Evolutionary conservation across 2,888 invertebrate species (phyloP), one percentile per base, ranked within the genome.

Genomic region (Agrotis clavis): DNA sequence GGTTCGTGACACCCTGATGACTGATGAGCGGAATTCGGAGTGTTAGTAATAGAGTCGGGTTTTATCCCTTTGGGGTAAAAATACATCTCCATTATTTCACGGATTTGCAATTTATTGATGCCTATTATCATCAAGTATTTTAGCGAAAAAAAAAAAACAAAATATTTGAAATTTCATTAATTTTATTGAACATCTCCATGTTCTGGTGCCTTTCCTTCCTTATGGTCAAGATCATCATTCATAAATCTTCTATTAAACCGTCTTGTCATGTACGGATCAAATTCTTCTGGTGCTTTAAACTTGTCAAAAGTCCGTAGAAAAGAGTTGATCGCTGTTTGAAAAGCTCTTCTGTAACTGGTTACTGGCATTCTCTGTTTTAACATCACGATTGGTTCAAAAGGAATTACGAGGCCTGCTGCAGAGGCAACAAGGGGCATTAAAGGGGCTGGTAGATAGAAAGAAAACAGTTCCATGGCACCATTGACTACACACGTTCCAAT

Each of bases 351-450:
- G 50, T 96, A 96, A 62, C 94, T 95, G 0, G 93, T 90, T 0
- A 95, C 94, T 1, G 96, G 96, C 92, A 96, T 94, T 82, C 84
- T 92, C 50, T 95, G 89, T 74, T 91, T 89, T 1, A 96, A 67
- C 87, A 92, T 91, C 0, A 95, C 93, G 0, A 96, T 91, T 48
- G 96, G 96, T 69, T 96, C 96, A 73, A 95, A 96, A 0, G 96
- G 96, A 77, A 96, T 95, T 0, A 95, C 63, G 86, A 94, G 90
- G 0, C 95, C 95, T 0, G 96, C 96, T 7, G 92, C 93, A 14
- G 94, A 90, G 0, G 96, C 94, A 84, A 96, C 90, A 0, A 96
- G 77, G 0, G 96, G 96, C 73, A 96, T 94, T 2, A 95, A 79
- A 0, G 96, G 94, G 0, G 95, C 92, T 35, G 96, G 96, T 0